Conservation (phyloP, 2,113 vertebrate genomes). For the Lepidothrix coronata region DNA sequence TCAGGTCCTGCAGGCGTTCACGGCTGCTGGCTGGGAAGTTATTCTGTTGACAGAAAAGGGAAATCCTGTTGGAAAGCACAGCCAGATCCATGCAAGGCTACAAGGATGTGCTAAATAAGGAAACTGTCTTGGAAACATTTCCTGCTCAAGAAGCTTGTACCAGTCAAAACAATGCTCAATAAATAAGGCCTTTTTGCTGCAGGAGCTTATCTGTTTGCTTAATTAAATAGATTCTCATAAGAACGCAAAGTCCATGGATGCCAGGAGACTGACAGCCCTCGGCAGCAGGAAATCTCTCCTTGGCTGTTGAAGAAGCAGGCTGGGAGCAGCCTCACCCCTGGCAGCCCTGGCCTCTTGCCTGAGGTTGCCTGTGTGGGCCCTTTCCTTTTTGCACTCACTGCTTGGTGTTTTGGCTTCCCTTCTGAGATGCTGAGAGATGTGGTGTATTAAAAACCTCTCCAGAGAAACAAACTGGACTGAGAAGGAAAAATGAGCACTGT, state of each 20-base stretch:
- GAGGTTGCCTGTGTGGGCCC: neutral
- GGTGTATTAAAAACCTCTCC: neutral
- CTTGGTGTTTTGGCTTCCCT: neutral
- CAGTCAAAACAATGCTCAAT: slow-evolving; percentile 58
- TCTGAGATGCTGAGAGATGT: neutral
- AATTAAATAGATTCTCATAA: slow-evolving; percentile 24
- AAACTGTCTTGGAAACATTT: slow-evolving; percentile 49
- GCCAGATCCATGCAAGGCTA: neutral
- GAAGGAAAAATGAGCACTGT: neutral
- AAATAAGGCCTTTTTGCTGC: slow-evolving; percentile 36
- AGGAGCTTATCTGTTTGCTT: slow-evolving; percentile 27
- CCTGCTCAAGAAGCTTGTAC: neutral
- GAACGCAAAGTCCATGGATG: neutral
- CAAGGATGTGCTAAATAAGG: neutral
- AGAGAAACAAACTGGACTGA: neutral
- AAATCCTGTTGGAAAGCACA: slow-evolving; percentile 28
- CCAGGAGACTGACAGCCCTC: neutral
- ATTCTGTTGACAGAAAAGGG: slow-evolving; percentile 80
- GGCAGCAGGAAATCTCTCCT: neutral
- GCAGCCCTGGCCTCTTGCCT: neutral
- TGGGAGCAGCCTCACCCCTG: neutral
- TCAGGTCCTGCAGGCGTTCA: slow-evolving; percentile 92
- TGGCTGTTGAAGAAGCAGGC: neutral
- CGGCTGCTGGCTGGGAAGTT: slow-evolving; percentile 95
- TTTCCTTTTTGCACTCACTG: neutral